Evolutionary conservation across 2,113 vertebrate genomes (phyloP).

Genomic region (Centropristis striata): DNA sequence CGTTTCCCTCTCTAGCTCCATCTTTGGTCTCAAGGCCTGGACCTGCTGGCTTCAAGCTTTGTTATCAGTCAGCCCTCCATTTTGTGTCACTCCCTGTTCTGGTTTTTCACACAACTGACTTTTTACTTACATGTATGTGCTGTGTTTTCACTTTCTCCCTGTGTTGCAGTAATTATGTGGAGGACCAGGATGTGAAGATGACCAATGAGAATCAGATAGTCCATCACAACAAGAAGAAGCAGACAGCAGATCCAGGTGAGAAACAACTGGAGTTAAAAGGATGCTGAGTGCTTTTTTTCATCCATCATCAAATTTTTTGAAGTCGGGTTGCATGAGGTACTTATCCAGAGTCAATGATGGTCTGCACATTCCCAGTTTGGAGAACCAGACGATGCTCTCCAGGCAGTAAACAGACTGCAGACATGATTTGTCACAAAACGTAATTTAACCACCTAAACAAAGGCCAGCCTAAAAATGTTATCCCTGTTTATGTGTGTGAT

Average conservation of each 20-base stretch:
- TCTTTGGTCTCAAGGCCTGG: conserved; percentile 37
- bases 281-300: not conserved
- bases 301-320: too few relatives aligned
- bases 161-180: conserved; percentile 88
- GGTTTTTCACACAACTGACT: not conserved
- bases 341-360: too few relatives aligned
- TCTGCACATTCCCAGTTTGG: too few relatives aligned
- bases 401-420: too few relatives aligned
- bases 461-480: too few relatives aligned
- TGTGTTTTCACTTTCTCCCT: conserved; percentile 30
- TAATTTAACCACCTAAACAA: too few relatives aligned
- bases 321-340: too few relatives aligned
- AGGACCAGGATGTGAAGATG: conserved; percentile 97
- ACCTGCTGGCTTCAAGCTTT: conserved; percentile 45
- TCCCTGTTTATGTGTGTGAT: too few relatives aligned
- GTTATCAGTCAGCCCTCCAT: conserved; percentile 39
- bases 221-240: conserved; percentile 90
- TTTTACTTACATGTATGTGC: not conserved
- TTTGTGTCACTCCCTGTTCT: conserved; percentile 6
- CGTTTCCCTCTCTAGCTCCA: conserved; percentile 1
- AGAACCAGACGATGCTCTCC: too few relatives aligned
- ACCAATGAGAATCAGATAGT: conserved; percentile 95
- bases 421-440: too few relatives aligned
- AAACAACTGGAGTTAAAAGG: not conserved
- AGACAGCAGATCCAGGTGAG: conserved; percentile 91